Conservation (phyloP, 92 coral and sea anemone genomes). For the Porites lobata region DNA sequence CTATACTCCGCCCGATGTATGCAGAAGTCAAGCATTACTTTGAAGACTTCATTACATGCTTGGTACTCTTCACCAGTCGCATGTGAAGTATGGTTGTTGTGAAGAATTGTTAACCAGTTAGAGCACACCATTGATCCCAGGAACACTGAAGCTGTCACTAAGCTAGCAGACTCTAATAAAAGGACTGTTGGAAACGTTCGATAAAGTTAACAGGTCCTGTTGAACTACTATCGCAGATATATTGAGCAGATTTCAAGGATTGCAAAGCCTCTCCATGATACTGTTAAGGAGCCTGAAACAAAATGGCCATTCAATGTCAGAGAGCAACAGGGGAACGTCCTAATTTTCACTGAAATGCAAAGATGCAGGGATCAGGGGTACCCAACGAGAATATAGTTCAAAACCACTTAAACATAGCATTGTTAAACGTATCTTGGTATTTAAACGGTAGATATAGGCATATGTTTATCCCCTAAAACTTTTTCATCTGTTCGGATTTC, state of each 20-base stretch:
- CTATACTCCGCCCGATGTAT: neutral
- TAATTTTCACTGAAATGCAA: neutral
- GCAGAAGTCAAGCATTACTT: too few relatives aligned
- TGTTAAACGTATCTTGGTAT: too few relatives aligned
- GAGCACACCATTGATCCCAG: slow-evolving; percentile 46
- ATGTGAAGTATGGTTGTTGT: slow-evolving; percentile 38
- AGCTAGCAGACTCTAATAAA: slow-evolving; percentile 16
- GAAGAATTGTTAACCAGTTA: slow-evolving; percentile 22
- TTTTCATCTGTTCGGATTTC: too few relatives aligned
- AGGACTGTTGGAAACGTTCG: slow-evolving; percentile 6
- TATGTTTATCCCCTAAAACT: too few relatives aligned
- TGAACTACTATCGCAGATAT: neutral
- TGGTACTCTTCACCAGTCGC: neutral
- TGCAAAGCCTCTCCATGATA: neutral
- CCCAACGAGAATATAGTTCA: too few relatives aligned
- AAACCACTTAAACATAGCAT: too few relatives aligned
- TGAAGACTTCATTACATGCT: too few relatives aligned
- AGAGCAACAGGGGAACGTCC: neutral
- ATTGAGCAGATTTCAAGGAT: neutral
- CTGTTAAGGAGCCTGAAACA: neutral
- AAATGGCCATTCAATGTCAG: neutral
- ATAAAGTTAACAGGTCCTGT: neutral
- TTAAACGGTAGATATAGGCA: too few relatives aligned
- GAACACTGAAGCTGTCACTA: slow-evolving; percentile 36
- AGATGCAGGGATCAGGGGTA: neutral